Evolutionary conservation across 2,888 invertebrate genomes (phyloP), one percentile per base, ranked within the genome.

Genomic region (Cataglyphis rosenhaueri): DNA sequence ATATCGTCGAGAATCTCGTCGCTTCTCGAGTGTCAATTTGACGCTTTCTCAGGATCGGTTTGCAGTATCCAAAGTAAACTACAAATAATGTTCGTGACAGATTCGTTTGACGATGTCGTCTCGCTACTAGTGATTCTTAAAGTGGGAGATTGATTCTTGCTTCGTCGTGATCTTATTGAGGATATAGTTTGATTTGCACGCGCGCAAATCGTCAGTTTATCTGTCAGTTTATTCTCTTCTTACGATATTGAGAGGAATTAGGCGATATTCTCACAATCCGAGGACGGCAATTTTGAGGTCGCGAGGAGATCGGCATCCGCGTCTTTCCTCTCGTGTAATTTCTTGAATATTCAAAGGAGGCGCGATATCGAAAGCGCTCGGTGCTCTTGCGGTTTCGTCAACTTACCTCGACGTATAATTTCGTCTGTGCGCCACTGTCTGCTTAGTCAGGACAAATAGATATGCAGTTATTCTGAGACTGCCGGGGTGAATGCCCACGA

Each of bases 401-500:
- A 74, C 62, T 73, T 81, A 68, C 81, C 87, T 86, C 82, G 84
- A 57, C 83, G 83, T 81, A 85, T 85, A 85, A 90, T 87, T 85
- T 82, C 62, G 84, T 85, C 79, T 84, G 84, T 86, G 84, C 91
- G 89, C 90, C 90, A 89, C 92, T 90, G 92, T 85, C 91, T 86
- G 90, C 85, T 86, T 89, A 90, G 87, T 85, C 90, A 86, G 89
- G 87, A 91, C 90, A 92, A 93, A 92, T 92, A 91, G 92, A 92
- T 91, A 92, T 91, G 92, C 91, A 92, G 92, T 93, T 93, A 93
- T 93, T 93, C 92, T 91, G 92, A 93, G 93, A 92, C 91, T 91
- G 90, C 88, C 92, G 93, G 93, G 93, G 93, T 93, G 92, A 93
- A 93, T 89, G 93, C 88, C 92, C 93, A 92, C 88, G 75, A 75